Evolutionary conservation across 2,888 invertebrate species (phyloP).

Genomic region (Chaitophorus viminalis): DNA sequence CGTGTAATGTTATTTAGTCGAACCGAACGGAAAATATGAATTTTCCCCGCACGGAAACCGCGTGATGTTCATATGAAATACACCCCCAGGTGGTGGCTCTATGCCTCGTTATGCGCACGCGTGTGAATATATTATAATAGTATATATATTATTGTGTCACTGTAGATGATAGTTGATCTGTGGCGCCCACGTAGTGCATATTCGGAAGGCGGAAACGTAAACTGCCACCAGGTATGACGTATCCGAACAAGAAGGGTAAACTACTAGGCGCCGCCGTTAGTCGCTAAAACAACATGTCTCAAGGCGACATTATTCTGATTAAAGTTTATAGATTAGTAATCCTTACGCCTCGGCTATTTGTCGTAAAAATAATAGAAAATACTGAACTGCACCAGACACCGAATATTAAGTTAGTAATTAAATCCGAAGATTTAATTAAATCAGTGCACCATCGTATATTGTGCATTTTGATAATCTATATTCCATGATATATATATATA

Average conservation of each 20-base stretch:
- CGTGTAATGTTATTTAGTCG: too few species aligned
- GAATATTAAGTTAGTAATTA: too few species aligned
- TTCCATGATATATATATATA: too few species aligned
- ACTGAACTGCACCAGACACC: background rate
- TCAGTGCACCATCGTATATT: too few species aligned
- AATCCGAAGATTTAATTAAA: too few species aligned
- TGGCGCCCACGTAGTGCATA: background rate
- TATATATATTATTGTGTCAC: too few species aligned
- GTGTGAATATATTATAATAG: too few species aligned
- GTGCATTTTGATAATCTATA: too few species aligned
- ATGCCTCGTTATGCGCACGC: background rate
- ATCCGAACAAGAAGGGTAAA: conserved; percentile 6
- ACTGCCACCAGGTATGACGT: conserved; percentile 2
- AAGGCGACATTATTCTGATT: conserved; percentile 19
- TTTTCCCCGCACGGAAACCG: background rate
- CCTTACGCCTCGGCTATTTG: background rate
- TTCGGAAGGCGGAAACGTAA: background rate
- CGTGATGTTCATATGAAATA: background rate
- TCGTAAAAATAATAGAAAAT: conserved; percentile 19
- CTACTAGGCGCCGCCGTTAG: background rate
- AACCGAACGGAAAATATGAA: too few species aligned
- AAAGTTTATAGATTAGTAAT: conserved; percentile 11
- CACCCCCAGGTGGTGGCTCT: background rate
- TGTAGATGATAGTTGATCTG: background rate
- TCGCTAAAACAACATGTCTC: conserved; percentile 11